A percentile compares a stretch with the other conserved stretches of the same genome.
phyloP scores from a whole-genome alignment of 2,113 vertebrate genomes.

The Circaetus gallicus region DNA sequence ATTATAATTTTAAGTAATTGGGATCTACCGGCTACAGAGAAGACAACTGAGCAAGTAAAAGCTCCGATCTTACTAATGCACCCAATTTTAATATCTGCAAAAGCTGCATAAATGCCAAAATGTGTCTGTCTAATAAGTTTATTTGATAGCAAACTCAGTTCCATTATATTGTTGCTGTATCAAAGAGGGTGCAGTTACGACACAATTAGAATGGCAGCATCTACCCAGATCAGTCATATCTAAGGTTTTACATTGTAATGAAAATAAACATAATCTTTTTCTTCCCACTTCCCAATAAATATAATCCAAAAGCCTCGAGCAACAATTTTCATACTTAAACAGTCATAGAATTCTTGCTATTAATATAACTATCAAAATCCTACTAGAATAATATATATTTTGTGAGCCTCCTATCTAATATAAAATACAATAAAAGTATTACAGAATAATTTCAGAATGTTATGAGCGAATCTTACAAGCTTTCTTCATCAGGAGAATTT shows the following conservation, averaged over 20 bases:
- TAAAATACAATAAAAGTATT: background rate
- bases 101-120: background rate
- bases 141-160: background rate
- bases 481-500: background rate
- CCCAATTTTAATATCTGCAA: background rate
- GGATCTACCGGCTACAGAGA: background rate
- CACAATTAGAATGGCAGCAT: background rate
- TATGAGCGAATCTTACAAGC: background rate
- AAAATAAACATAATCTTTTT: background rate
- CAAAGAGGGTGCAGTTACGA: background rate
- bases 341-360: background rate
- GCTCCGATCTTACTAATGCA: background rate
- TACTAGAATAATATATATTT: background rate
- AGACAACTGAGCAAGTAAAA: background rate
- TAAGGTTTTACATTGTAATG: background rate
- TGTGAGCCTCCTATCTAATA: background rate
- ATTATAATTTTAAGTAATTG: background rate
- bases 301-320: background rate
- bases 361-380: background rate
- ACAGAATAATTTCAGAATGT: background rate
- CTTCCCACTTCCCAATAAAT: background rate
- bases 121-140: background rate
- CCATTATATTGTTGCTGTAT: background rate
- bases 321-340: background rate
- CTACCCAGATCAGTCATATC: background rate